Percentiles rank a stretch among this genome's conserved stretches.
Evolutionary conservation across 2,888 invertebrate genomes (phyloP).

Genomic region (Synanthedon andrenaeformis): DNA sequence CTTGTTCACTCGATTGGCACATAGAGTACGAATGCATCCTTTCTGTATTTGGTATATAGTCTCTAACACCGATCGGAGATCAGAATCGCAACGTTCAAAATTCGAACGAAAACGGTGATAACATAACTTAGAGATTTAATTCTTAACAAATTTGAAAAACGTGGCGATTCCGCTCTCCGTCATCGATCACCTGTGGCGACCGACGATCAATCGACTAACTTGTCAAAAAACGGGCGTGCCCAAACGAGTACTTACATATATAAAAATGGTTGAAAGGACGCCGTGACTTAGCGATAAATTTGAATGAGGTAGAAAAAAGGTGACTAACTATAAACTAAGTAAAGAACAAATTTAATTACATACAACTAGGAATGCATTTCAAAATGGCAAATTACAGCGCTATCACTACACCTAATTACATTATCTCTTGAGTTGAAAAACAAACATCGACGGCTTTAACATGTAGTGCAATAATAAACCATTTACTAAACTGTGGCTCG

Average conservation of each 20-base stretch:
- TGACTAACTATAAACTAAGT: constrained; percentile 53
- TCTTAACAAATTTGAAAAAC: no score
- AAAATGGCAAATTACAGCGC: constrained; percentile 61
- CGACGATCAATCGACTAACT: no score
- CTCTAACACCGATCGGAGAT: constrained; percentile 5
- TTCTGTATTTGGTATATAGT: constrained; percentile 57
- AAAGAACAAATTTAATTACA: constrained; percentile 56
- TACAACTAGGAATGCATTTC: constrained; percentile 64
- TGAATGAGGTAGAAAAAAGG: constrained; percentile 68
- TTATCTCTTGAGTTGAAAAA: constrained; percentile 30
- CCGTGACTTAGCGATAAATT: constrained; percentile 58
- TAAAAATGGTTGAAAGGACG: constrained; percentile 28
- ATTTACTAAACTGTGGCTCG: no score
- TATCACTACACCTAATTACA: constrained; percentile 49
- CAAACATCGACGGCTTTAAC: constrained; percentile 32
- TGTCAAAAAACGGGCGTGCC: neutral
- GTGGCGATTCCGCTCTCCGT: no score
- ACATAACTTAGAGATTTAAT: no score
- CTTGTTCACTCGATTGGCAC: constrained; percentile 64
- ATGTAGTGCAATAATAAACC: constrained; percentile 7
- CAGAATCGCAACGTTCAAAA: neutral
- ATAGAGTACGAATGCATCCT: constrained; percentile 47
- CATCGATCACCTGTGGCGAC: no score
- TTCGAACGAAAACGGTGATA: no score
- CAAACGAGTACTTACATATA: neutral